Base-by-base conservation (phyloP, 1,140 invertebrate species). In the Lasaia peninsularis region DNA sequence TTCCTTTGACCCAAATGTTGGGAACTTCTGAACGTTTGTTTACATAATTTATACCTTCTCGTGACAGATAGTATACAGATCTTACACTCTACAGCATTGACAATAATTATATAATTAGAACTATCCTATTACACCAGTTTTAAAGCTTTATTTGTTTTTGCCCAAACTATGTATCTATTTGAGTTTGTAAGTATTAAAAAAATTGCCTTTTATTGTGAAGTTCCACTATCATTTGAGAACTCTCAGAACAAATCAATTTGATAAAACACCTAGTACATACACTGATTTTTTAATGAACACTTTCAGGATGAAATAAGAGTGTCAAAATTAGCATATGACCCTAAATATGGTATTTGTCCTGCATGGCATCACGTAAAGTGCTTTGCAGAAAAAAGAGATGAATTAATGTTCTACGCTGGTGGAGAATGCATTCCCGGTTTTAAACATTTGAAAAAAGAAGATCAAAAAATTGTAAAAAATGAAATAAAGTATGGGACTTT, bases 321-420 rank as follows among this genome's bases (percentile, higher is more conserved):
- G 59, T 93, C 94, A 6, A 98, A 97, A 85, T 95, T 95, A 69
- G 96, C 97, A 69, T 98, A 91, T 89, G 94, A 97, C 53, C 94
- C 93, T 62, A 94, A 93, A 79, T 97, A 93, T 89, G 96, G 96
- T 11, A 95, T 94, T 0, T 89, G 94, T 65, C 92, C 95, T 63
- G 83, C 93, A 20, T 99, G 97, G 97, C 93, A 98, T 87, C 98
- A 99, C 89, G 86, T 98, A 8, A 94, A 96, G 60, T 99, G 98
- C 84, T 99, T 99, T 91, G 93, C 92, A 7, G 92, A 96, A 70
- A 77, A 94, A n/a, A 86, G 95, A 48, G 88, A 92, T 59, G 93
- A 96, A 52, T 75, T 98, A 2, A 91, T 93, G 33, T 99, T 95
- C 88, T 94, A 92, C 77, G 94, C 92, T 28, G 85, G 86, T 48